Evolutionary conservation across 1,140 invertebrate genomes (phyloP), one percentile per base, ranked within the genome.

Genomic region (Eumaeus atala): DNA sequence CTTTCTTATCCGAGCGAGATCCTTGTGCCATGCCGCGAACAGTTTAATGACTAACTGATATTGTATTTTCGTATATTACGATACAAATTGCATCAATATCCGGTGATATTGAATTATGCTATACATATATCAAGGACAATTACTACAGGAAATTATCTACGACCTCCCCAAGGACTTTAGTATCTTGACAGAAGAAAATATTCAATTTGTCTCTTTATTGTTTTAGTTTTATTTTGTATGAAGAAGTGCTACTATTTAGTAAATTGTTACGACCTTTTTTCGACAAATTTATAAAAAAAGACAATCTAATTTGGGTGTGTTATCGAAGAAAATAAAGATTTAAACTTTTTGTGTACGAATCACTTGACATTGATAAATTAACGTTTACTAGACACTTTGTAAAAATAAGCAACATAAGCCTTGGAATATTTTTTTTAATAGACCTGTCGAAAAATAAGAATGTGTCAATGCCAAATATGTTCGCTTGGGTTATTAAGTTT

Each of bases 91-190:
- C 12, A 4, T 16, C 40, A 17, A 16, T 44, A 44, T 44, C 40
- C 40, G 14, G 12, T 18, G 40, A 44, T 14, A 44, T 44, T 44
- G 9, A 16, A 16, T 16, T 44, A 44, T 55, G 48, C 47, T 28
- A 28, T 6, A 28, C 50, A 51, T 48, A 52, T 52, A 56, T 48
- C 66, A 68, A 68, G 66, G 66, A n/a, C 61, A 59, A 51, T 68
- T 52, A 59, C 11, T 54, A 48, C 28, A 48, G 37, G 34, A 44
- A 16, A 44, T 3, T 6, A 37, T 9, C 35, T 37, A 16, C 14
- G 16, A 44, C 16, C 17, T 44, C 40, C 40, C 40, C 7, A 34
- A n/a, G 33, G 14, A 34, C 48, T 17, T 49, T 33, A 21, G 12
- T 50, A 34, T 36, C 48, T 44, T 44, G 14, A 44, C 9, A 8